Evolutionary conservation across 2,888 invertebrate species (phyloP).

Genomic region (Leucophenga maculata): DNA sequence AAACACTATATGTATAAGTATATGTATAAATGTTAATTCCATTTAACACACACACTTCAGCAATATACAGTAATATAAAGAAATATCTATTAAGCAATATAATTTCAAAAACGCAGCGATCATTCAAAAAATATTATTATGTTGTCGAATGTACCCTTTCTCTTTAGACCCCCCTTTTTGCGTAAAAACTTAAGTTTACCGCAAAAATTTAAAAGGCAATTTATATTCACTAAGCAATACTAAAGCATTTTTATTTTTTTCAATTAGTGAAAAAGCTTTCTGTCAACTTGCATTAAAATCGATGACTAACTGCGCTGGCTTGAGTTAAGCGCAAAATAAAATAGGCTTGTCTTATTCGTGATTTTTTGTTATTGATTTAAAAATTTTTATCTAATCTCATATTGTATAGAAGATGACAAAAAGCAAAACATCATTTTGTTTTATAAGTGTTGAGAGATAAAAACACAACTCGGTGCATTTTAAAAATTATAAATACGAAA

Average conservation of each 20-base stretch:
- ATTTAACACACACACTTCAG: too few relatives aligned
- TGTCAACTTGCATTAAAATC: constrained; percentile 55
- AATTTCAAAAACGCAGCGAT: too few relatives aligned
- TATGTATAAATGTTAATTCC: too few relatives aligned
- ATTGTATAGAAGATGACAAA: not conserved
- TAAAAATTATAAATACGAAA: constrained; percentile 37
- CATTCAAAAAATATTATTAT: too few relatives aligned
- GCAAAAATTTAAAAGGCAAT: constrained; percentile 54
- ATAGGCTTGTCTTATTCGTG: not conserved
- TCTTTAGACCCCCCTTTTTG: not conserved
- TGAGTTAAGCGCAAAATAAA: constrained; percentile 30
- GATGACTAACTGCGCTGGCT: constrained; percentile 42
- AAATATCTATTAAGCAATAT: too few relatives aligned
- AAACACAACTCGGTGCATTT: constrained; percentile 24
- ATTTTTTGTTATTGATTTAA: too few relatives aligned
- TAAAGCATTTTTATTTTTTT: constrained; percentile 1
- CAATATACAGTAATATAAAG: too few relatives aligned
- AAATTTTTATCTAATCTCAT: too few relatives aligned
- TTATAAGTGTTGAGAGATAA: constrained; percentile 34
- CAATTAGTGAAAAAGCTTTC: constrained; percentile 36
- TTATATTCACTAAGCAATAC: constrained; percentile 43
- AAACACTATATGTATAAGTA: too few relatives aligned
- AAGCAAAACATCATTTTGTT: constrained; percentile 15
- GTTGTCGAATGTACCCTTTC: too few relatives aligned
- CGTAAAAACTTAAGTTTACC: constrained; percentile 27